Conservation (phyloP, 2,113 vertebrate genomes). For the Syngnathoides biaculeatus region DNA sequence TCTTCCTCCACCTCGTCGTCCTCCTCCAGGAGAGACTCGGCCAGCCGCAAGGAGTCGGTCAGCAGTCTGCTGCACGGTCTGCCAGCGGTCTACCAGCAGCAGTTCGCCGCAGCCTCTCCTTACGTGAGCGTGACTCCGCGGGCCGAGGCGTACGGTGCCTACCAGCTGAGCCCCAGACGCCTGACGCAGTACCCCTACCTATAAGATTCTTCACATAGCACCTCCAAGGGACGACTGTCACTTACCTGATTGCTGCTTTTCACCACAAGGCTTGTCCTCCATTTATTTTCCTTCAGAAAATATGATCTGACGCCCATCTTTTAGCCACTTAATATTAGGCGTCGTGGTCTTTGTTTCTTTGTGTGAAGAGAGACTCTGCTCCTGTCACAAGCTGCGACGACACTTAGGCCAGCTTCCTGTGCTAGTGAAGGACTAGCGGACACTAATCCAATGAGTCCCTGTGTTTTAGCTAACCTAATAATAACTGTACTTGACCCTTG, state of each 20-base stretch:
- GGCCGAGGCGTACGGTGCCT: conserved; percentile 91
- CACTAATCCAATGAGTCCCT: conserved; percentile 39
- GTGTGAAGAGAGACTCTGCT: conserved; percentile 54
- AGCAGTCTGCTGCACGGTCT: conserved; percentile 88
- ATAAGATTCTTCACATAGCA: conserved; percentile 39
- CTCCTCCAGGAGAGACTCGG: conserved; percentile 63
- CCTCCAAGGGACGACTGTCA: conserved; percentile 40
- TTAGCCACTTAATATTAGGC: conserved; percentile 35
- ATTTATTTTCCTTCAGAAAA: conserved; percentile 30
- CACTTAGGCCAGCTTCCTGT: conserved; percentile 32
- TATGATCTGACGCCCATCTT: conserved; percentile 34
- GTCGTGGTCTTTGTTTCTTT: conserved; percentile 42
- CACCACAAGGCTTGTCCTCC: conserved; percentile 38
- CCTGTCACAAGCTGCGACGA: conserved; percentile 44
- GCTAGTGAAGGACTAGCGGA: conserved; percentile 19
- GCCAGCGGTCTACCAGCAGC: conserved; percentile 91
- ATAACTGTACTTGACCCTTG: conserved; percentile 33
- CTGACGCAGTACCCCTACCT: conserved; percentile 97
- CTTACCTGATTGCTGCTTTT: conserved; percentile 59
- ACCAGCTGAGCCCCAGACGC: conserved; percentile 93
- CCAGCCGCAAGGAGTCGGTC: conserved; percentile 84
- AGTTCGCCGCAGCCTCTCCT: conserved; percentile 85
- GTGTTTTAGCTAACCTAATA: conserved; percentile 34
- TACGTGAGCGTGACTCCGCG: conserved; percentile 91
- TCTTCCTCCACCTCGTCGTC: conserved; percentile 35